Evolutionary conservation across 2,113 vertebrate species (phyloP).

Genomic region (Tinamus guttatus): DNA sequence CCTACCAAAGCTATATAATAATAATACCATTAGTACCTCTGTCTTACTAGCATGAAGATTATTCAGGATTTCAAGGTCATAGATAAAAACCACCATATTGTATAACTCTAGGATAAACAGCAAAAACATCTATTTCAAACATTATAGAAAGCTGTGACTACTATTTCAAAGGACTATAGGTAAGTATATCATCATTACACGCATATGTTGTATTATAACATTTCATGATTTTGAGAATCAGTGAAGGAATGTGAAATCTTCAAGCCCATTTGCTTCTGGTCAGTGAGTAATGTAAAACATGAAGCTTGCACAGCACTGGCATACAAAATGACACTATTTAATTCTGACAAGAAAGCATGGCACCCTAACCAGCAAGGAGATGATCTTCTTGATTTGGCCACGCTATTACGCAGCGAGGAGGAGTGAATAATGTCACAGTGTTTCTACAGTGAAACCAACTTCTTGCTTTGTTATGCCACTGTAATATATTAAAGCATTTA

Average conservation of each 20-base stretch:
- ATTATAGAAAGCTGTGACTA: background rate
- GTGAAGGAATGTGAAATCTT: background rate
- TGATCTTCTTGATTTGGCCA: background rate
- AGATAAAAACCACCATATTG: background rate
- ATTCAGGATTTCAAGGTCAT: background rate
- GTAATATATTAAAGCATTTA: background rate
- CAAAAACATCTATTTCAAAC: background rate
- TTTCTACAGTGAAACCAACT: background rate
- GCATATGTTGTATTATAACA: background rate
- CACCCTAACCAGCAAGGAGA: background rate
- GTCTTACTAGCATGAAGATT: background rate
- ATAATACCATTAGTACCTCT: background rate
- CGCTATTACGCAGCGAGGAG: background rate
- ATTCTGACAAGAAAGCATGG: background rate
- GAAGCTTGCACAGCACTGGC: background rate
- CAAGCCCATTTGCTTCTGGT: background rate
- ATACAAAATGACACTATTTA: background rate
- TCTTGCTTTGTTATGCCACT: background rate
- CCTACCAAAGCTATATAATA: background rate
- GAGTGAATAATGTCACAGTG: background rate
- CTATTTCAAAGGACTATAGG: background rate
- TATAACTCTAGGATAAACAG: background rate
- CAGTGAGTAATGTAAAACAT: background rate
- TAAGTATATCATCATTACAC: background rate
- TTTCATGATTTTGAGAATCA: background rate